Percentiles rank a stretch among this genome's conserved stretches.
phyloP scores from a whole-genome alignment of 2,797 vertebrate species.

The Meriones psammophilus region DNA sequence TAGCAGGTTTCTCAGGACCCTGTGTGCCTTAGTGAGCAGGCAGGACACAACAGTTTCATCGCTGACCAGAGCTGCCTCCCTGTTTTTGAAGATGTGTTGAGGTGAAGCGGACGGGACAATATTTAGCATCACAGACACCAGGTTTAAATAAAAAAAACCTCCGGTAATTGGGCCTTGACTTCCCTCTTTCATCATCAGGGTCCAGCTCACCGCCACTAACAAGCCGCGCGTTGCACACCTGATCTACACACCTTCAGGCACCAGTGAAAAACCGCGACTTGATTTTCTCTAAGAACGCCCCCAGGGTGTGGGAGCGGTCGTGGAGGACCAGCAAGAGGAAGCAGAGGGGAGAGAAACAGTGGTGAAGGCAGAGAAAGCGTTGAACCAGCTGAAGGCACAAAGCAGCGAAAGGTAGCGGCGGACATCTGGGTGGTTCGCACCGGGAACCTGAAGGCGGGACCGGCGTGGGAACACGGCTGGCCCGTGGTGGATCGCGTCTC shows the following conservation, averaged over 20 bases:
- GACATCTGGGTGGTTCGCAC: not conserved
- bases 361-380: constrained; percentile 14
- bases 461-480: constrained; percentile 75
- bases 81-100: not conserved
- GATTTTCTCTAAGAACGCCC: constrained; percentile 68
- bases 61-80: not conserved
- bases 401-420: not conserved
- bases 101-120: not conserved
- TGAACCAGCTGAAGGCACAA: not conserved
- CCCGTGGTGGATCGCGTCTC: constrained; percentile 89
- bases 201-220: constrained; percentile 65
- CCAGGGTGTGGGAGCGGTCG: constrained; percentile 44
- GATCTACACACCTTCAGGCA: constrained; percentile 71
- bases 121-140: constrained; percentile 20
- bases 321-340: constrained; percentile 51
- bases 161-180: constrained; percentile 67
- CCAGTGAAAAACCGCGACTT: constrained; percentile 77
- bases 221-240: constrained; percentile 65
- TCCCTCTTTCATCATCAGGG: constrained; percentile 75
- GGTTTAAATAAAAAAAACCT: constrained; percentile 66
- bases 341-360: constrained; percentile 19
- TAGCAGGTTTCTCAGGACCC: not conserved
- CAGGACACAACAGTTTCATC: not conserved
- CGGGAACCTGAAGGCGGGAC: constrained; percentile 78
- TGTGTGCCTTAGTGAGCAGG: not conserved